Evolutionary conservation across 2,888 invertebrate species (phyloP).

Genomic region (Brachyptera putata): DNA sequence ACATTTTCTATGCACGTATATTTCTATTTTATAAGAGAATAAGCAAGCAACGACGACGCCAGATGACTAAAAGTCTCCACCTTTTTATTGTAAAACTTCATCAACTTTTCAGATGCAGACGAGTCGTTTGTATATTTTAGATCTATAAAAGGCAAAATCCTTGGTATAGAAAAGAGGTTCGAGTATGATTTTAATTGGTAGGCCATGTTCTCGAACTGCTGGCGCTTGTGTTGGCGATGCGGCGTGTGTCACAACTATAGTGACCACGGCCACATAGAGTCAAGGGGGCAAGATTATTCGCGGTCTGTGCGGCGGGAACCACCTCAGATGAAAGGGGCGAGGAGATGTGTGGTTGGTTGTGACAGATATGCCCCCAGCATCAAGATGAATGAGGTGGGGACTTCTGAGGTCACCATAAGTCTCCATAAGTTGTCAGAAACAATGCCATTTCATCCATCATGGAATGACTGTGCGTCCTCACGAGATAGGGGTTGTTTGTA

Average conservation of each 20-base stretch:
- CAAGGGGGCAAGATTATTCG: too few relatives aligned
- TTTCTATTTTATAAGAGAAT: conserved; percentile 13
- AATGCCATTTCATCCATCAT: conserved; percentile 14
- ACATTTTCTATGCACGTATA: conserved; percentile 9
- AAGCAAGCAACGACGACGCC: conserved; percentile 16
- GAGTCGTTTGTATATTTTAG: conserved; percentile 25
- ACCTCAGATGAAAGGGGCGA: conserved; percentile 4
- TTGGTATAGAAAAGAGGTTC: conserved; percentile 12
- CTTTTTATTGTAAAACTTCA: conserved; percentile 28
- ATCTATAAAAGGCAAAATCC: conserved; percentile 22
- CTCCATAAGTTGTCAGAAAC: conserved; percentile 17
- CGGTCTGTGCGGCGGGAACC: neutral
- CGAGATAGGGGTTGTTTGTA: neutral
- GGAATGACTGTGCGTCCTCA: neutral
- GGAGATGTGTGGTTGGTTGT: conserved; percentile 2
- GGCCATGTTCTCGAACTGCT: neutral
- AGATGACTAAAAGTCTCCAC: conserved; percentile 26
- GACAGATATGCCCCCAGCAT: conserved; percentile 10
- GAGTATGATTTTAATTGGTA: conserved; percentile 19
- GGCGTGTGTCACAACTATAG: neutral
- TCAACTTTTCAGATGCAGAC: conserved; percentile 27
- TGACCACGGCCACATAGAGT: neutral
- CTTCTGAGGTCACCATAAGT: conserved; percentile 13
- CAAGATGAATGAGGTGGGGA: conserved; percentile 20
- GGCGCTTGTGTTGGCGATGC: conserved; percentile 1